phyloP scores from a whole-genome alignment of 2,113 vertebrate species.

The Petaurus breviceps region DNA sequence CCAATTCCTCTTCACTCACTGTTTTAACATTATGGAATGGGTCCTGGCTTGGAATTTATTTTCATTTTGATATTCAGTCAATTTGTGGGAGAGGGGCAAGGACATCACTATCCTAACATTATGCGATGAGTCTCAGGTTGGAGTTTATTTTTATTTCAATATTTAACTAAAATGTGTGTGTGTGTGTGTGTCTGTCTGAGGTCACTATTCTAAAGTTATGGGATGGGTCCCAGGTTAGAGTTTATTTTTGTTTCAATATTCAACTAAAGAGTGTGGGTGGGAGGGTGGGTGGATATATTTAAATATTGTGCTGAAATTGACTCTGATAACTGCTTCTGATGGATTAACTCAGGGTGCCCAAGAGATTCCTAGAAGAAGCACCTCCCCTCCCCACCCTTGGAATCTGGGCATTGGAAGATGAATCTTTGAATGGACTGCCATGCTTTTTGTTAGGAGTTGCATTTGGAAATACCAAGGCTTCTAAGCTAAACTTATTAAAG shows the following conservation, averaged over 20 bases:
- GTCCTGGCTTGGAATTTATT: background rate
- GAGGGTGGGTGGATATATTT: background rate
- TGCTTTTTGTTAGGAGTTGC: slow-evolving; percentile 61
- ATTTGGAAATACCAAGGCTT: slow-evolving; percentile 73
- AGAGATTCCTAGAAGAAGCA: slow-evolving; percentile 19
- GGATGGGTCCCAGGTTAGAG: slow-evolving; percentile 9
- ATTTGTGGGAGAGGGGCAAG: too few species aligned
- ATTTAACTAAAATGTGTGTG: slow-evolving; percentile 62
- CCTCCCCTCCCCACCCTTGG: background rate
- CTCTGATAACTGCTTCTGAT: slow-evolving; percentile 59
- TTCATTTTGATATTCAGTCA: slow-evolving; percentile 65
- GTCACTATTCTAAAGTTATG: slow-evolving; percentile 59
- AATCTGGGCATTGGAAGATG: slow-evolving; percentile 36
- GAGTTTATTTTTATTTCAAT: slow-evolving; percentile 50
- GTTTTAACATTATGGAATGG: slow-evolving; percentile 60
- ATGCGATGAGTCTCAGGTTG: slow-evolving; percentile 28
- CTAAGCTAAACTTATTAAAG: slow-evolving; percentile 71
- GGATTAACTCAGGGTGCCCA: slow-evolving; percentile 61
- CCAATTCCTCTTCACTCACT: slow-evolving; percentile 3
- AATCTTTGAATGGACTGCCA: slow-evolving; percentile 35
- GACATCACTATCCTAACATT: too few species aligned
- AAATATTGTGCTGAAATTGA: slow-evolving; percentile 56
- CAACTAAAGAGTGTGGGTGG: background rate
- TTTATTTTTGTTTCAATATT: slow-evolving; percentile 68
- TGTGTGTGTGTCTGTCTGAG: too few species aligned